phyloP scores from a whole-genome alignment of 2,888 invertebrate genomes.

The Pristionchus mayeri region DNA sequence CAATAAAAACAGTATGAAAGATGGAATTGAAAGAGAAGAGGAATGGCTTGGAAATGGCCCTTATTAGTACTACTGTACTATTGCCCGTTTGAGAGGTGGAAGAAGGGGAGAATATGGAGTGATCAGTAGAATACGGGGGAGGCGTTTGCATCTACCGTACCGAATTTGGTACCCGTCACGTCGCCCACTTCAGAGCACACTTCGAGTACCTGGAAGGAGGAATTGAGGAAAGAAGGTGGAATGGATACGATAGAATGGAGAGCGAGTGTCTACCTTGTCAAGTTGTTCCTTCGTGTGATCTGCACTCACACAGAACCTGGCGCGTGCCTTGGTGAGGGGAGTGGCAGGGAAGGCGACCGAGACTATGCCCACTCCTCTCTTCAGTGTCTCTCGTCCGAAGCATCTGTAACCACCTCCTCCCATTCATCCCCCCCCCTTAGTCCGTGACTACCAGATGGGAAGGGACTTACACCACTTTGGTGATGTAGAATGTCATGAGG shows the following conservation, averaged over 20 bases:
- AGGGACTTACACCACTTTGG: conserved; percentile 66
- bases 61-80: not conserved
- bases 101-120: not conserved
- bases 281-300: conserved; percentile 72
- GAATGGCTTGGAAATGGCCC: not conserved
- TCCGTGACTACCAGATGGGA: not conserved
- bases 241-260: not conserved
- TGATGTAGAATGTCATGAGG: conserved; percentile 75
- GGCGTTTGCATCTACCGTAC: conserved; percentile 11
- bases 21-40: not conserved
- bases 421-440: no score
- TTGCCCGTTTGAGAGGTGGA: conserved; percentile 6
- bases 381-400: conserved; percentile 88
- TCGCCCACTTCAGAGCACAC: conserved; percentile 48
- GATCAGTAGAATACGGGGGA: conserved; percentile 18
- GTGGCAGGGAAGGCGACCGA: conserved; percentile 99
- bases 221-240: not conserved
- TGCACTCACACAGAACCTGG: conserved; percentile 89
- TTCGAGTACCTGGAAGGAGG: conserved; percentile 18
- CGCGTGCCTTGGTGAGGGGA: conserved; percentile 89
- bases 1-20: not conserved
- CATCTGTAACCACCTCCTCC: conserved; percentile 80
- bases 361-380: conserved; percentile 89
- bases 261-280: conserved; percentile 59
- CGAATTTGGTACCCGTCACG: conserved; percentile 38